phyloP scores from a whole-genome alignment of 1,140 invertebrate species.

The Pteromalus puparum region DNA sequence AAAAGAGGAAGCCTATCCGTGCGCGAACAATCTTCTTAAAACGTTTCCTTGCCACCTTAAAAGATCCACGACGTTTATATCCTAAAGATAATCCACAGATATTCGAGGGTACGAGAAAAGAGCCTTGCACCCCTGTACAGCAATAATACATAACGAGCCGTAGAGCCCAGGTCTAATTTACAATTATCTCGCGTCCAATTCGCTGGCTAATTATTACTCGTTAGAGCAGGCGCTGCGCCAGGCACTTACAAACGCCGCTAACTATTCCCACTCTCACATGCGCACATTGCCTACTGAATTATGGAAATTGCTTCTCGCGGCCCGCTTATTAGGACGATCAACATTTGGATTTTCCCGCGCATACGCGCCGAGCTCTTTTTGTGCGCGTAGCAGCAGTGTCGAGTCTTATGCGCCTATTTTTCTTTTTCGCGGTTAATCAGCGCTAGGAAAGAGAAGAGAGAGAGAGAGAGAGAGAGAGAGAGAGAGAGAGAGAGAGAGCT shows the following conservation, averaged over 20 bases:
- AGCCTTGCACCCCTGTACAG: background rate
- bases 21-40: background rate
- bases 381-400: background rate
- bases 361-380: background rate
- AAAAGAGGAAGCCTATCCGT: background rate
- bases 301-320: slow-evolving; percentile 47
- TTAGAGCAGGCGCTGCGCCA: slow-evolving; percentile 35
- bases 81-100: slow-evolving; percentile 28
- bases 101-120: slow-evolving; percentile 13
- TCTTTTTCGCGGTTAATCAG: background rate
- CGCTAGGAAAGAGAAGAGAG: too few species aligned
- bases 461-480: too few species aligned
- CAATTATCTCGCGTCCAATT: slow-evolving; percentile 51
- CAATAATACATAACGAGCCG: slow-evolving; percentile 46
- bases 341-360: slow-evolving; percentile 41
- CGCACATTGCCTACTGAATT: slow-evolving; percentile 46
- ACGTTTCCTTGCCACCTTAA: background rate
- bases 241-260: slow-evolving; percentile 2
- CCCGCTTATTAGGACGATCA: slow-evolving; percentile 42
- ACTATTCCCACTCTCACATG: background rate
- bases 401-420: background rate
- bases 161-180: slow-evolving; percentile 32
- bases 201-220: slow-evolving; percentile 50
- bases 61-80: background rate
- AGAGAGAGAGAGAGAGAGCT: too few species aligned